Evolutionary conservation across 2,797 vertebrate genomes (phyloP), one percentile per base, ranked within the genome.

Genomic region (Euthynnus affinis): DNA sequence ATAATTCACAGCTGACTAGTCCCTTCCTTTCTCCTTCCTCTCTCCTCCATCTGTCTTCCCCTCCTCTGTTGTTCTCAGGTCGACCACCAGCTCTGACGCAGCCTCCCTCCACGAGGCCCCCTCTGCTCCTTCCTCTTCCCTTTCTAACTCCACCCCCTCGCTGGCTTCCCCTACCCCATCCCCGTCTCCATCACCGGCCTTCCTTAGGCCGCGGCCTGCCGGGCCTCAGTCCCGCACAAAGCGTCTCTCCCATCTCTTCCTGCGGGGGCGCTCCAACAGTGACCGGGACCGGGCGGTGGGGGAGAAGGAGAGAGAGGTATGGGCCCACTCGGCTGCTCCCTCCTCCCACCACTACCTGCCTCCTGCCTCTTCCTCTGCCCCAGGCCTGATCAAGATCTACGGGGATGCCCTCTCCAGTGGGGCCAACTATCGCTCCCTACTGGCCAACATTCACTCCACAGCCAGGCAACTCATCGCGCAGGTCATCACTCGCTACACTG

Each of bases 231-330:
- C 95, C 59, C 96, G 97, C 5, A 94, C 97, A 75, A 98, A 98
- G 88, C 96, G 97, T 51, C 95, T 98, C 61, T 98, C 97, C 40
- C 96, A 97, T 44, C 95, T 98, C 56, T 96, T 98, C 88, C 95
- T 96, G 82, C 91, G 94, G 87, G 95, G 96, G 79, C 94, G 96
- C 80, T 96, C 96, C 17, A 96, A 96, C 84, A 97, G 94, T 22
- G 96, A 96, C 91, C 84, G 95, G 82, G 93, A 96, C 84, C 89
- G 95, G 64, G 87, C 95, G 1, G 88, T 95, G 29, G 85, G 95
- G 78, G 96, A 94, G 68, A 86, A 82, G 88, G 93, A 95, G 86
- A 89, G 86, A 82, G 94, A 94, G 86, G 59, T 92, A 48, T 95
- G 91, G 95, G 92, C 91, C 61, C 93, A 95, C 77, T 95, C 93